A percentile compares a stretch with the other conserved stretches of the same genome.
Evolutionary conservation across 2,888 invertebrate genomes (phyloP).

Genomic region (Chrysomela aeneicollis): DNA sequence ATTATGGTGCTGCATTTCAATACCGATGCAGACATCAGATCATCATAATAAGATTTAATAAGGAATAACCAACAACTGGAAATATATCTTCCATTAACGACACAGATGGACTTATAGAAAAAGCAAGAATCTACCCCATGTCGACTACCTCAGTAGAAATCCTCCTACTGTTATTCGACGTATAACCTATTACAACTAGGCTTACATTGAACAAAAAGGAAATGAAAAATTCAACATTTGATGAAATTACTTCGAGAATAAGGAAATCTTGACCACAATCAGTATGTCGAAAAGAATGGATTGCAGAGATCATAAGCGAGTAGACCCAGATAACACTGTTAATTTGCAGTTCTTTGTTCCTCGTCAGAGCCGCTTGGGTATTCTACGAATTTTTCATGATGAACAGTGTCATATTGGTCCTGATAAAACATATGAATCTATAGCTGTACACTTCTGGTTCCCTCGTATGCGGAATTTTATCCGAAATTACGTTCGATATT

Average conservation of each 20-base stretch:
- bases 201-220: slow-evolving; percentile 40
- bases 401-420: slow-evolving; percentile 42
- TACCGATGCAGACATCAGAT: no score
- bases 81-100: no score
- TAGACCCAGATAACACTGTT: slow-evolving; percentile 31
- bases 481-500: slow-evolving; percentile 44
- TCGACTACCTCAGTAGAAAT: background rate
- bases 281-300: slow-evolving; percentile 40
- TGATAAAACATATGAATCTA: slow-evolving; percentile 43
- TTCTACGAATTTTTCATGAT: slow-evolving; percentile 45
- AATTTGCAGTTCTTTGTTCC: slow-evolving; percentile 39
- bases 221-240: slow-evolving; percentile 29
- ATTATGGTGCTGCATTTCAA: no score
- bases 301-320: slow-evolving; percentile 45
- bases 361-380: slow-evolving; percentile 37
- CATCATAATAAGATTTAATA: no score
- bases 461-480: slow-evolving; percentile 43
- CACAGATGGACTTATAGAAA: no score
- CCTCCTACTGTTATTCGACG: background rate
- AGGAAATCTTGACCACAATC: slow-evolving; percentile 41
- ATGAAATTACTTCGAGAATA: slow-evolving; percentile 24
- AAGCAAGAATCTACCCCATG: background rate
- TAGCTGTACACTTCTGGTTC: slow-evolving; percentile 46
- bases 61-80: no score
- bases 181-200: slow-evolving; percentile 34